A percentile compares a stretch with the other conserved stretches of the same genome.
These are phyloP conservation scores for Caenorhabditis briggsae DNA, from an alignment of 1,140 invertebrate species.

Conservation along the genomic window DNA sequence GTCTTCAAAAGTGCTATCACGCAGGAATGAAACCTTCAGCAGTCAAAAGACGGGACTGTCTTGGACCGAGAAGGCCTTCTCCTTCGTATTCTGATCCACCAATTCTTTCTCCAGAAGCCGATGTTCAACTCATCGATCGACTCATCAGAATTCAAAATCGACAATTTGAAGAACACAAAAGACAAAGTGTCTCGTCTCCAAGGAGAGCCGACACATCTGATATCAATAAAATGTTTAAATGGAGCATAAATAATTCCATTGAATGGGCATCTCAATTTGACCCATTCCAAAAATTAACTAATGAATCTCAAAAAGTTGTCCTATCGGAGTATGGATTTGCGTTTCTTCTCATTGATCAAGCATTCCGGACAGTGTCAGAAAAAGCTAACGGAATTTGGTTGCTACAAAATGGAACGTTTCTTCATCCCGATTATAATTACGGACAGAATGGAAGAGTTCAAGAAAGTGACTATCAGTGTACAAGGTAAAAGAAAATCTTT, in stretches of 20 bases:
- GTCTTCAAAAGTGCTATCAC: conserved; percentile 4
- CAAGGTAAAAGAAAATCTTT: background rate
- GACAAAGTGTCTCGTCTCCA: background rate
- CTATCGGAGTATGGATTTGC: conserved; percentile 9
- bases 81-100: background rate
- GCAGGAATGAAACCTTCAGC: conserved; percentile 29
- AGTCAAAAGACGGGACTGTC: conserved; percentile 6
- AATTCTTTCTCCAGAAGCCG: background rate
- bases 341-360: background rate
- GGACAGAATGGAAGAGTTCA: background rate
- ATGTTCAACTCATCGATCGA: background rate
- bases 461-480: background rate
- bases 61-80: background rate
- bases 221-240: conserved; percentile 14
- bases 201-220: background rate
- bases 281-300: conserved; percentile 16
- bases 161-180: background rate
- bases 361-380: background rate
- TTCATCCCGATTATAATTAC: conserved; percentile 17
- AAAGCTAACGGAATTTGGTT: background rate
- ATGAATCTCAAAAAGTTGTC: conserved; percentile 21
- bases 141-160: background rate
- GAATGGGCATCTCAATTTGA: conserved; percentile 28
- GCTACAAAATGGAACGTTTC: conserved; percentile 18
- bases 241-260: background rate